Conservation (phyloP, 2,888 invertebrate genomes). For the Tachina fera region DNA sequence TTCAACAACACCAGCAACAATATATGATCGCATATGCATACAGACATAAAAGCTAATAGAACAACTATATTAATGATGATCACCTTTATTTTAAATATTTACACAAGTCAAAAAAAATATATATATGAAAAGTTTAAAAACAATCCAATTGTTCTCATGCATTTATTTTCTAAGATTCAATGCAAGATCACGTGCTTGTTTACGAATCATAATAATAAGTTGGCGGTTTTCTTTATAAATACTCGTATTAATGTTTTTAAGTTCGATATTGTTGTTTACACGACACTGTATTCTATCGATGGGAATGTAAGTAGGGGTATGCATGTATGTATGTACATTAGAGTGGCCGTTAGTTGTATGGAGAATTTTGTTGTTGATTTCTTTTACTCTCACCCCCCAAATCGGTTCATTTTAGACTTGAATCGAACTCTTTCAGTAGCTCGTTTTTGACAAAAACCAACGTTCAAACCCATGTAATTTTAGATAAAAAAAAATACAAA, state of each 20-base stretch:
- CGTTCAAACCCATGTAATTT: too few species aligned
- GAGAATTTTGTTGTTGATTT: too few species aligned
- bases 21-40: not conserved
- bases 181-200: slow-evolving; percentile 46
- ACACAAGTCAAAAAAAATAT: slow-evolving; percentile 2
- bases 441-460: too few species aligned
- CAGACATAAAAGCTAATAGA: slow-evolving; percentile 7
- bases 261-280: not conserved
- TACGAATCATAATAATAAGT: not conserved
- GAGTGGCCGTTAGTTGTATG: too few species aligned
- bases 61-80: slow-evolving; percentile 43
- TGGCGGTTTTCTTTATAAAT: slow-evolving; percentile 27
- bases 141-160: not conserved
- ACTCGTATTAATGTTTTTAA: not conserved
- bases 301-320: too few species aligned
- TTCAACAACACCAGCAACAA: slow-evolving; percentile 46
- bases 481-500: too few species aligned
- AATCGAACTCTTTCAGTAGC: too few species aligned
- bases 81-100: slow-evolving; percentile 68
- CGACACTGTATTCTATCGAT: too few species aligned
- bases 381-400: too few species aligned
- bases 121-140: not conserved
- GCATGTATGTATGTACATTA: too few species aligned
- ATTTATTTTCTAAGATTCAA: slow-evolving; percentile 20
- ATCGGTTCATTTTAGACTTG: too few species aligned